Evolutionary conservation across 2,113 vertebrate genomes (phyloP).

Genomic region (Proterorhinus semilunaris): DNA sequence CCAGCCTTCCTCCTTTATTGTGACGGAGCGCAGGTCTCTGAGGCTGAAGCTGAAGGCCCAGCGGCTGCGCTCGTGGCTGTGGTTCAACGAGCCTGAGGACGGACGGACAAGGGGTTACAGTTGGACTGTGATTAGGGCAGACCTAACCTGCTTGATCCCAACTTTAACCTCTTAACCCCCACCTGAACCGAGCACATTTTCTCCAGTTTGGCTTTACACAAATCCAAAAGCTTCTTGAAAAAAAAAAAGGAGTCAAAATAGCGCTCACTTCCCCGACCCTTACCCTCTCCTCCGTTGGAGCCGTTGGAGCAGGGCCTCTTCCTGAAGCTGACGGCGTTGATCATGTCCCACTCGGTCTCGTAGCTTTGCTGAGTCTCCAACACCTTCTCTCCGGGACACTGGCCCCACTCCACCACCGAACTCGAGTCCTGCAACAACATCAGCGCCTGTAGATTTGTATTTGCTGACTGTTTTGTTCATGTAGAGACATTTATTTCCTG

Average conservation of each 20-base stretch:
- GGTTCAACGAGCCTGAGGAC: constrained; percentile 63
- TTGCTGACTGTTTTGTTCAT: too few species aligned
- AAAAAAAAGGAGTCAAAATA: too few species aligned
- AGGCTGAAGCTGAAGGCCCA: constrained; percentile 90
- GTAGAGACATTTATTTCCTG: too few species aligned
- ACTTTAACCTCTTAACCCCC: too few species aligned
- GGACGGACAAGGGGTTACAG: neutral
- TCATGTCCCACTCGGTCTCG: constrained; percentile 97
- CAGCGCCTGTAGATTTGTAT: too few species aligned
- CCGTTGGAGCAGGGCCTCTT: constrained; percentile 84
- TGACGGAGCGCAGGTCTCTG: constrained; percentile 86
- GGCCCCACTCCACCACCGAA: constrained; percentile 93
- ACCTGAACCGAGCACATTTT: too few species aligned
- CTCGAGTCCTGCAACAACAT: constrained; percentile 85
- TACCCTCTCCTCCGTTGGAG: constrained; percentile 85
- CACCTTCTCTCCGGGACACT: constrained; percentile 75
- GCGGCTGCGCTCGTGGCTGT: constrained; percentile 77
- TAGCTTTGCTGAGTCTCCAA: constrained; percentile 85
- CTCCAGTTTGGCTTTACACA: too few species aligned
- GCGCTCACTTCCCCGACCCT: too few species aligned
- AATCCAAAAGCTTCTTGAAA: too few species aligned
- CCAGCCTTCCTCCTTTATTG: constrained; percentile 89
- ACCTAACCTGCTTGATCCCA: too few species aligned
- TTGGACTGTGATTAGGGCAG: too few species aligned
- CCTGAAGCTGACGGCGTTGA: constrained; percentile 90